These are phyloP conservation scores for Micrasema minimum DNA, from an alignment of 1,140 invertebrate genomes.

Conservation along the genomic window DNA sequence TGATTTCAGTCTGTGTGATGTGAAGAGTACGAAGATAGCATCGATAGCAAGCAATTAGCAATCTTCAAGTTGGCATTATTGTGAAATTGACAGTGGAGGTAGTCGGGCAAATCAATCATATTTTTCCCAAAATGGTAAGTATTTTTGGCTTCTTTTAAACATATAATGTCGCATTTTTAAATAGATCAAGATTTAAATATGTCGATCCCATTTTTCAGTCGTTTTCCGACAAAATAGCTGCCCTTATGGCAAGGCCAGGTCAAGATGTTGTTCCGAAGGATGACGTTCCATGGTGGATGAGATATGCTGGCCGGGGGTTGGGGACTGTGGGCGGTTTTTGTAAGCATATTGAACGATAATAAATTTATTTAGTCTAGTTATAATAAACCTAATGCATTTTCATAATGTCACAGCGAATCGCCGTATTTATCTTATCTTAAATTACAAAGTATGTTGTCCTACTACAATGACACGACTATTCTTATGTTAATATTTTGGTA, in stretches of 20 bases:
- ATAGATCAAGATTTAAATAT: slow-evolving; percentile 13
- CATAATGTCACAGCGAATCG: not conserved
- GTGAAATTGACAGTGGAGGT: slow-evolving; percentile 42
- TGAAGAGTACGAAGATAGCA: no score
- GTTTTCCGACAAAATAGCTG: slow-evolving; percentile 79
- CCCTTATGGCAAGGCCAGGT: slow-evolving; percentile 80
- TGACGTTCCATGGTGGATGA: slow-evolving; percentile 89
- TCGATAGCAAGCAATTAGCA: no score
- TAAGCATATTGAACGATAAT: slow-evolving; percentile 64
- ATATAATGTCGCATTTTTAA: not conserved
- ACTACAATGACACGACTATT: no score
- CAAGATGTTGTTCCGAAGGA: slow-evolving; percentile 79
- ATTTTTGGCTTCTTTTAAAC: slow-evolving; percentile 7
- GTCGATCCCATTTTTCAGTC: slow-evolving; percentile 69
- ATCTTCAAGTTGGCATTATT: slow-evolving; percentile 38
- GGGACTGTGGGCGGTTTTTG: slow-evolving; percentile 86
- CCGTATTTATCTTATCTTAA: slow-evolving; percentile 11
- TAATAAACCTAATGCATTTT: not conserved
- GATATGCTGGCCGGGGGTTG: slow-evolving; percentile 83
- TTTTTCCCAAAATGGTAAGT: slow-evolving; percentile 39
- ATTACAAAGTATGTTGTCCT: no score
- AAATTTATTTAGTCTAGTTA: slow-evolving; percentile 39
- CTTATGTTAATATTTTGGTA: no score
- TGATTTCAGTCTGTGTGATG: not conserved
- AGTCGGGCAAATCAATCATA: slow-evolving; percentile 35